Evolutionary conservation across 2,113 vertebrate species (phyloP).

Genomic region (Carlito syrichta): DNA sequence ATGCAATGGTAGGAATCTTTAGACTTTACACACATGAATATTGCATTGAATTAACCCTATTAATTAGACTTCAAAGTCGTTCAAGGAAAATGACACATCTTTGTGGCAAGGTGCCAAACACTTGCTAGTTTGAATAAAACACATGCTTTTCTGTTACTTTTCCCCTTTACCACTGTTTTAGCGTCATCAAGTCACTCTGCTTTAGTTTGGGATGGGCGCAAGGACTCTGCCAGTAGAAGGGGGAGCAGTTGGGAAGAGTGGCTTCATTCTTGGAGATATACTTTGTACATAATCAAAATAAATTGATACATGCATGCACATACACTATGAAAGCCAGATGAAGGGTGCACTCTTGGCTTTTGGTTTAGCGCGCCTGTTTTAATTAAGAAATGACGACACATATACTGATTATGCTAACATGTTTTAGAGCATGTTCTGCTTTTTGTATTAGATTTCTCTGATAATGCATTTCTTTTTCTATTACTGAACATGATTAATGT

Average conservation of each 20-base stretch:
- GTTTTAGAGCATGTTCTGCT: conserved; percentile 45
- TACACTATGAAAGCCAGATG: neutral
- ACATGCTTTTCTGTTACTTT: neutral
- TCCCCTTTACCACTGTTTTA: neutral
- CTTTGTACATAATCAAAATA: neutral
- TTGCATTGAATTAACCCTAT: conserved; percentile 57
- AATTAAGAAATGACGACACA: conserved; percentile 36
- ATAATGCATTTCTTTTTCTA: conserved; percentile 61
- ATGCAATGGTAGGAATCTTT: conserved; percentile 33
- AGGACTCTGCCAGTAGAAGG: neutral
- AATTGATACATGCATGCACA: neutral
- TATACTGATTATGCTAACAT: neutral
- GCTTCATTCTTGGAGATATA: neutral
- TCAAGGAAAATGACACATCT: conserved; percentile 49
- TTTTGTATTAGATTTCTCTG: conserved; percentile 53
- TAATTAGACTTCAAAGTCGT: conserved; percentile 54
- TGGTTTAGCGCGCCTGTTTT: conserved; percentile 14
- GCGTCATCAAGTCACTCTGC: neutral
- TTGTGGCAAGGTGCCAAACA: conserved; percentile 63
- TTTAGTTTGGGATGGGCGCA: neutral
- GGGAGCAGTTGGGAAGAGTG: neutral
- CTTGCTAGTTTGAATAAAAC: conserved; percentile 60
- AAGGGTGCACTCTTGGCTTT: neutral
- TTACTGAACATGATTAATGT: conserved; percentile 73
- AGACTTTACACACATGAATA: neutral